phyloP scores from a whole-genome alignment of 2,888 invertebrate species.

The Epicampocera succincta region DNA sequence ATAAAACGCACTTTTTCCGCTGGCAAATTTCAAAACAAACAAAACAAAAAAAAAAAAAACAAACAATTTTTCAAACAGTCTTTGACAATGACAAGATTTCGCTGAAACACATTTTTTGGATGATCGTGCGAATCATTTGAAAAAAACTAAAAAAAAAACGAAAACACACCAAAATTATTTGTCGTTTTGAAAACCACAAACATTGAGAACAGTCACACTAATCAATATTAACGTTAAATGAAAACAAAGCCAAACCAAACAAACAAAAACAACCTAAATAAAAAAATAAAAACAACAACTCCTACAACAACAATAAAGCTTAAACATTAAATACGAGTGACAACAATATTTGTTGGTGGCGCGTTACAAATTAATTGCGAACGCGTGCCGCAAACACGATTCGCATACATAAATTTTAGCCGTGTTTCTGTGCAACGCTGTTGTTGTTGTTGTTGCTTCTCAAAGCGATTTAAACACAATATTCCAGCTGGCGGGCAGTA shows the following conservation, averaged over 20 bases:
- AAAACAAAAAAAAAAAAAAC: background rate
- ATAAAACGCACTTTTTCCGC: no score
- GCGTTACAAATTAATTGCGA: constrained; percentile 70
- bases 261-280: constrained; percentile 29
- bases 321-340: constrained; percentile 61
- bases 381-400: constrained; percentile 69
- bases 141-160: constrained; percentile 4
- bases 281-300: no score
- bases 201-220: constrained; percentile 35
- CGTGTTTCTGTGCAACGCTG: constrained; percentile 36
- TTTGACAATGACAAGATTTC: no score
- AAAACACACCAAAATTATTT: constrained; percentile 13
- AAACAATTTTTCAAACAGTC: background rate
- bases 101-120: no score
- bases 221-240: constrained; percentile 30
- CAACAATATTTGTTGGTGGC: constrained; percentile 68
- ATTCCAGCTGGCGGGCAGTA: background rate
- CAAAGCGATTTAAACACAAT: background rate
- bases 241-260: constrained; percentile 31
- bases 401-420: constrained; percentile 65
- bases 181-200: constrained; percentile 25
- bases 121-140: background rate
- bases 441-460: constrained; percentile 21
- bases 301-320: constrained; percentile 27
- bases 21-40: no score